Percentiles rank a stretch among this genome's conserved stretches.
Evolutionary conservation across 2,888 invertebrate genomes (phyloP).

Genomic region (Euzetes globulus): DNA sequence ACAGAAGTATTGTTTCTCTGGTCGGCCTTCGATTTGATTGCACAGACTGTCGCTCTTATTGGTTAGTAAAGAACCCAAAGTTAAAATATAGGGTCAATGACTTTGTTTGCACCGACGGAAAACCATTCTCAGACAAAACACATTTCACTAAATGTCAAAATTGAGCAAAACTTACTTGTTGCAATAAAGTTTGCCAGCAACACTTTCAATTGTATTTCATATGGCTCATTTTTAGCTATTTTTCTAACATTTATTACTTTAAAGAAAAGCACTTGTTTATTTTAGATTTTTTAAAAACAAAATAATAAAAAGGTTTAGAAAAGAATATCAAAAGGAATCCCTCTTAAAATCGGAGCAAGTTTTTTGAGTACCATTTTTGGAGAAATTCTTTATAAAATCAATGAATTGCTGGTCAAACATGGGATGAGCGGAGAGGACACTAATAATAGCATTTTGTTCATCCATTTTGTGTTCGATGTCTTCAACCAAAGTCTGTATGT

Average conservation of each 20-base stretch:
- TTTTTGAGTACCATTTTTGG: background rate
- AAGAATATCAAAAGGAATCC: too few relatives aligned
- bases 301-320: too few relatives aligned
- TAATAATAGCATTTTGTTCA: background rate
- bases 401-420: background rate
- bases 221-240: too few relatives aligned
- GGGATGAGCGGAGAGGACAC: background rate
- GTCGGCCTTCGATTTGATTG: background rate
- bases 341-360: background rate
- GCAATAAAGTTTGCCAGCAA: too few relatives aligned
- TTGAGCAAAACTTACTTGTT: background rate
- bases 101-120: background rate
- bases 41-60: background rate
- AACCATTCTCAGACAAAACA: background rate
- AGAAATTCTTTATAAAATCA: background rate
- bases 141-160: constrained; percentile 2
- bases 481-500: background rate
- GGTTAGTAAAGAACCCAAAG: background rate
- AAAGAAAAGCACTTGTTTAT: too few relatives aligned
- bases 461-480: background rate
- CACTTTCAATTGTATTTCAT: too few relatives aligned
- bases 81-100: background rate
- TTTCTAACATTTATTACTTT: too few relatives aligned
- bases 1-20: background rate
- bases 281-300: too few relatives aligned